phyloP scores from a whole-genome alignment of 2,888 invertebrate species.

The Romanomermis culicivorax region DNA sequence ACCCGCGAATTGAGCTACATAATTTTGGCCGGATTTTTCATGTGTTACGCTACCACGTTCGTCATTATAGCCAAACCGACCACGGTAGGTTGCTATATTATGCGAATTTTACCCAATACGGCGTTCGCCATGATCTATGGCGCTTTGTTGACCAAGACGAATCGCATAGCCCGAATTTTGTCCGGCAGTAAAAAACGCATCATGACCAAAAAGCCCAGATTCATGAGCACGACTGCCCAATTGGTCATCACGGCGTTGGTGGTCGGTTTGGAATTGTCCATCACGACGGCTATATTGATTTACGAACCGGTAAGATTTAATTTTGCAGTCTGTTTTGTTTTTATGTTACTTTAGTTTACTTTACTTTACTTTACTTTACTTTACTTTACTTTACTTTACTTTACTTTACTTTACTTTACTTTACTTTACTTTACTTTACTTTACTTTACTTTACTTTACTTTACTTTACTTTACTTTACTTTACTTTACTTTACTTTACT shows the following conservation, averaged over 20 bases:
- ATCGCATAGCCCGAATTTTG: constrained; percentile 82
- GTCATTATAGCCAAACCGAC: constrained; percentile 55
- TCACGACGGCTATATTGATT: constrained; percentile 41
- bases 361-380: too few relatives aligned
- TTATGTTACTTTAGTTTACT: too few relatives aligned
- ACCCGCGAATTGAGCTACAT: constrained; percentile 55
- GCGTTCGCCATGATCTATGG: constrained; percentile 94
- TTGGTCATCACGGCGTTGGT: constrained; percentile 52
- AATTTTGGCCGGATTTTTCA: constrained; percentile 47
- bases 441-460: too few relatives aligned
- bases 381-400: too few relatives aligned
- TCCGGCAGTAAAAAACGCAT: constrained; percentile 89
- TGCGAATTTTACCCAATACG: constrained; percentile 73
- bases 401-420: too few relatives aligned
- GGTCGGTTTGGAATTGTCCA: constrained; percentile 61
- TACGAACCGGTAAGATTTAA: constrained; percentile 42
- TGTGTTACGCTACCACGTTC: constrained; percentile 80
- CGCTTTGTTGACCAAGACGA: constrained; percentile 85
- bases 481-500: too few relatives aligned
- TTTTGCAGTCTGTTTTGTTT: too few relatives aligned
- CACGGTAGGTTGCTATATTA: constrained; percentile 58
- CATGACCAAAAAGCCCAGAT: constrained; percentile 61
- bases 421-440: too few relatives aligned
- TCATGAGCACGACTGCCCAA: constrained; percentile 75
- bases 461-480: too few relatives aligned